Conservation (phyloP, 2,888 invertebrate genomes). For the Muschampia plurimacula region DNA sequence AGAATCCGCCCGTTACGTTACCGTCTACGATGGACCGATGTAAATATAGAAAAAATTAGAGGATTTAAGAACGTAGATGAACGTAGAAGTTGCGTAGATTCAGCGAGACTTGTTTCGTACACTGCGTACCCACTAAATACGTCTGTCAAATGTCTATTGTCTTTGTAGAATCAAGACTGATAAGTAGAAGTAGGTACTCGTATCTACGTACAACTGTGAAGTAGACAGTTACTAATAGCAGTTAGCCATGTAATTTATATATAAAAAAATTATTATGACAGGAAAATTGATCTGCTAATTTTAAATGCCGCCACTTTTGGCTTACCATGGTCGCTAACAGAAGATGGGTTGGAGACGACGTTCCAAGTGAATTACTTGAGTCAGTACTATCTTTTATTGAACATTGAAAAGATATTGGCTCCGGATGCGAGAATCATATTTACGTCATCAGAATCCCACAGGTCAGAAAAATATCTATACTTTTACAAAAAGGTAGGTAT, state of each 20-base stretch:
- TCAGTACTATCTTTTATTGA: conserved; percentile 91
- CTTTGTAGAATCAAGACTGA: no score
- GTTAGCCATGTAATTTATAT: not conserved
- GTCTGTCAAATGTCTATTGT: no score
- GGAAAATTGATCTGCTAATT: conserved; percentile 90
- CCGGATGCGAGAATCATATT: conserved; percentile 91
- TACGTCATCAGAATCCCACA: conserved; percentile 95
- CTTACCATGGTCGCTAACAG: conserved; percentile 89
- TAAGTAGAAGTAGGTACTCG: no score
- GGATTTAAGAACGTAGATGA: no score
- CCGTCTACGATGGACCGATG: no score
- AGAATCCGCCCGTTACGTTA: no score
- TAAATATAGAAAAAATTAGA: no score
- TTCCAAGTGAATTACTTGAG: conserved; percentile 96
- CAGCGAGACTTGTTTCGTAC: no score
- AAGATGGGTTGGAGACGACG: conserved; percentile 91
- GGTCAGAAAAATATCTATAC: conserved; percentile 73
- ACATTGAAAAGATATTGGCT: conserved; percentile 89
- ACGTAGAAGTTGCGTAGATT: no score
- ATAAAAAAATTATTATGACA: conserved; percentile 57
- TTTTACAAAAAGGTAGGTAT: conserved; percentile 82
- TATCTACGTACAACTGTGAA: no score
- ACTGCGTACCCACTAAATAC: no score
- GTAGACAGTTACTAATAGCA: not conserved
- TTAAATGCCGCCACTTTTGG: conserved; percentile 94